Conservation (phyloP, 2,797 vertebrate genomes). For the Eospalax fontanierii region DNA sequence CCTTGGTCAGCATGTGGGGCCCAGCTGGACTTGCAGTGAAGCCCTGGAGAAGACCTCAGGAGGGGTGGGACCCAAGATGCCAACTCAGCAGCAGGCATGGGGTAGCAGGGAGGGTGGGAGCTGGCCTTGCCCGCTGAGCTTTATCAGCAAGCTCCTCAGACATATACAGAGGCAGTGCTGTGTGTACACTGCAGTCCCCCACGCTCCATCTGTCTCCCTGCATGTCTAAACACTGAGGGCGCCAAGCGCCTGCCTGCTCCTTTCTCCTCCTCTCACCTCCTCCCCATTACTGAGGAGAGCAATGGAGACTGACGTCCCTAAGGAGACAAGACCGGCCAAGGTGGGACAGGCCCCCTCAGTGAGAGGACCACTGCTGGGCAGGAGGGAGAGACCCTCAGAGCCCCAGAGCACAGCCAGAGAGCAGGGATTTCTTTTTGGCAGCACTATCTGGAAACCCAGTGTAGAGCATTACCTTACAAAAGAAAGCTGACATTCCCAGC, state of each 20-base stretch:
- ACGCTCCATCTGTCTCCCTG: constrained; percentile 89
- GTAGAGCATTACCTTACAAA: neutral
- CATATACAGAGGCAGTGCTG: constrained; percentile 88
- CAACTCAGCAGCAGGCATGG: constrained; percentile 55
- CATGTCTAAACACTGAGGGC: constrained; percentile 90
- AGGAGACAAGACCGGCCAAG: constrained; percentile 58
- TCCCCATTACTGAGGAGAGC: neutral
- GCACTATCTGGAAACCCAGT: neutral
- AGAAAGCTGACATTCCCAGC: neutral
- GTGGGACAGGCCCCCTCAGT: neutral
- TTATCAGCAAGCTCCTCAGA: constrained; percentile 88
- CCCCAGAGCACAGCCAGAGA: constrained; percentile 21
- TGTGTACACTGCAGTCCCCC: constrained; percentile 88
- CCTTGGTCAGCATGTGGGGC: constrained; percentile 51
- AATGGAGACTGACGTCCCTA: constrained; percentile 13
- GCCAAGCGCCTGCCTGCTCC: constrained; percentile 80
- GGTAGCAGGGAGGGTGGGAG: constrained; percentile 59
- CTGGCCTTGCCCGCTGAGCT: constrained; percentile 84
- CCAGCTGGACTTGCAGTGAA: constrained; percentile 48
- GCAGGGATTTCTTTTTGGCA: neutral
- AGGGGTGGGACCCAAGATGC: constrained; percentile 22
- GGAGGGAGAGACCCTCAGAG: neutral
- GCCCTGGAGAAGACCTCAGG: neutral
- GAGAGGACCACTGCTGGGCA: constrained; percentile 37
- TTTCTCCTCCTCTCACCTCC: constrained; percentile 50